phyloP scores from a whole-genome alignment of 2,888 invertebrate species.

The Pyrrhosoma nymphula region DNA sequence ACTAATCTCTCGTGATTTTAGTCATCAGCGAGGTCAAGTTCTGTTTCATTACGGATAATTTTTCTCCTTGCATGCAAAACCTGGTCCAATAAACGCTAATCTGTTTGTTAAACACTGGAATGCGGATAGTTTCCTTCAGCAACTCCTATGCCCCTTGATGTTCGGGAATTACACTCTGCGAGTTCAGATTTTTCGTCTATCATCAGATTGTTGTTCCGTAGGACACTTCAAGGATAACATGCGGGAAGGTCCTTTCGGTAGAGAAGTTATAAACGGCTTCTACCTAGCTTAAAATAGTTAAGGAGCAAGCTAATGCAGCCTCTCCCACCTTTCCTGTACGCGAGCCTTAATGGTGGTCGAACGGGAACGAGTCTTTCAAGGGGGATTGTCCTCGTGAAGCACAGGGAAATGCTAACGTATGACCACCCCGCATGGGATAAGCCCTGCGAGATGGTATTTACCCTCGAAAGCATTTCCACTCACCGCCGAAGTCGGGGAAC shows the following conservation, averaged over 20 bases:
- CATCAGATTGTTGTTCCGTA: too few relatives aligned
- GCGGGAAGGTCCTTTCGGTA: not conserved
- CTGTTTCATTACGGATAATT: too few relatives aligned
- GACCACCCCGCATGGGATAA: slow-evolving; percentile 18
- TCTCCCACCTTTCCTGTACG: not conserved
- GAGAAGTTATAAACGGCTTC: not conserved
- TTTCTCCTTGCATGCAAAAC: too few relatives aligned
- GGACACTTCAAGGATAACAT: too few relatives aligned
- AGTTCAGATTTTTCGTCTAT: too few relatives aligned
- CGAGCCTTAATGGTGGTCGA: not conserved
- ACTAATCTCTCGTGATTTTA: too few relatives aligned
- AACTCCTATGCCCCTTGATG: too few relatives aligned
- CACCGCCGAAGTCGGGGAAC: not conserved
- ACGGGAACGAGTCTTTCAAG: not conserved
- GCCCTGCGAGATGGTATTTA: not conserved
- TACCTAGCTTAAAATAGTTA: not conserved
- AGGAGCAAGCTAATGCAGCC: not conserved
- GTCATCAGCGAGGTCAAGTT: too few relatives aligned
- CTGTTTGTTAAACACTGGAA: too few relatives aligned
- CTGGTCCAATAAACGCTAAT: too few relatives aligned
- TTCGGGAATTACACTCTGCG: too few relatives aligned
- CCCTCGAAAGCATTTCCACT: not conserved
- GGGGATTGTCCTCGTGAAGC: not conserved
- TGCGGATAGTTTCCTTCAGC: too few relatives aligned
- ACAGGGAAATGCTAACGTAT: not conserved